A percentile compares a stretch with the other conserved stretches of the same genome.
Conservation (phyloP, 2,888 invertebrate genomes). For the Trachelus tabidus region DNA sequence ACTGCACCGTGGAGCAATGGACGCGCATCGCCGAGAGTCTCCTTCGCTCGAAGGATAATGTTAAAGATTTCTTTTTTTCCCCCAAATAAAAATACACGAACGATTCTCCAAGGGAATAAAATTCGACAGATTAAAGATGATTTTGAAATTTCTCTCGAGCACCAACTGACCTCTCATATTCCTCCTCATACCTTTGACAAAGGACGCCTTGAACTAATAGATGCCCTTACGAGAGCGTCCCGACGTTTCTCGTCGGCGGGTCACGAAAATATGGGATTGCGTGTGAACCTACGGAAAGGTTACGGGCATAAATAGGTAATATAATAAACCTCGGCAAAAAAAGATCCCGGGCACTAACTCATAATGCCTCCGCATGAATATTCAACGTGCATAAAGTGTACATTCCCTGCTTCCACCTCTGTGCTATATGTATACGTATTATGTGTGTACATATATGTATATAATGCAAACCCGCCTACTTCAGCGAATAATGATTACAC, state of each 20-base stretch:
- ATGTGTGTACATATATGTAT: constrained; percentile 11
- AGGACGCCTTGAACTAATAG: background rate
- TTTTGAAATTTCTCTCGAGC: background rate
- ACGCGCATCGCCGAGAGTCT: background rate
- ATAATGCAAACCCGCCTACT: constrained; percentile 11
- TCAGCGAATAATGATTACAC: constrained; percentile 29
- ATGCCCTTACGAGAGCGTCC: constrained; percentile 2
- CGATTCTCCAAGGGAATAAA: background rate
- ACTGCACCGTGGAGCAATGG: background rate
- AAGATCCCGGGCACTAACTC: constrained; percentile 31
- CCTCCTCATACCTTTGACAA: background rate
- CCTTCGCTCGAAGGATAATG: background rate
- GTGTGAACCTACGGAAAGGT: constrained; percentile 37
- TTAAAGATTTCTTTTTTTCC: background rate
- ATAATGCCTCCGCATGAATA: constrained; percentile 40
- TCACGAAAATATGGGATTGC: constrained; percentile 18
- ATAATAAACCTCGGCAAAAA: constrained; percentile 36
- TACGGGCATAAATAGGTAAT: constrained; percentile 44
- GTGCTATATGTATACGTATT: constrained; percentile 13
- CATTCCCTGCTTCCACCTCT: constrained; percentile 23
- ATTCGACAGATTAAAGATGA: background rate
- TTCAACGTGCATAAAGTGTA: constrained; percentile 42
- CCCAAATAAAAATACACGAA: background rate
- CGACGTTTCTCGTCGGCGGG: background rate
- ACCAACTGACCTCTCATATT: background rate